Base-by-base conservation (phyloP, 2,113 vertebrate genomes). In the Ameiurus melas region DNA sequence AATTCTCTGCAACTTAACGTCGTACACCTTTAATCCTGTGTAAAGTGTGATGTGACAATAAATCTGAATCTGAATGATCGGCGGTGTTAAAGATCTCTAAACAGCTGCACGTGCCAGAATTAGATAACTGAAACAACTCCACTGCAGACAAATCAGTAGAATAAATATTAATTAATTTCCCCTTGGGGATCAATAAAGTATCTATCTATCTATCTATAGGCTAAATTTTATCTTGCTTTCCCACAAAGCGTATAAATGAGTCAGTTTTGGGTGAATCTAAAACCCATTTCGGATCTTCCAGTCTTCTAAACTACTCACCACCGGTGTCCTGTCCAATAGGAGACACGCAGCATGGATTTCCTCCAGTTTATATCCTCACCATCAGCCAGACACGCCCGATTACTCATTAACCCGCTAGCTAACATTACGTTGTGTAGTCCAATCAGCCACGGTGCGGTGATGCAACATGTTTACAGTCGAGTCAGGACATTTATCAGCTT, bases 331-430 rank as follows among this genome's bases (percentile, higher is more conserved):
- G 88, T 92, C 87, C 57, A 89, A 89, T 90, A 71, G 93, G 93
- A 92, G 91, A 90, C 55, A 20, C 85, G 84, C 87, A 47, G 43
- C 2, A 68, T 14, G 71, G 86, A 86, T 33, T 9, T 0, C n/a
- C 10, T 68, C 53, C 71, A 25, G 92, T 94, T 91, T 95, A 94
- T 95, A 87, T 68, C 36, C 58, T 68, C 43, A 47, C 70, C 25
- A 71, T 92, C 92, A 83, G 85, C 90, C 90, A 91, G 92, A 82
- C 80, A 51, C 39, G 3, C 0, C 20, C 17, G 6, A 86, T 93
- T 30, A 94, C 93, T 91, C 0, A 94, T 95, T 94, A 93, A 93
- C 92, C 66, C 51, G 60, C 14, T 2, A 12, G 27, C 43, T 53
- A 70, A 68, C 64, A 36, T 62, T 4, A 43, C 12, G 19, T 25